Conservation (phyloP, 2,888 invertebrate genomes). For the Zhuqinia jingwanae region DNA sequence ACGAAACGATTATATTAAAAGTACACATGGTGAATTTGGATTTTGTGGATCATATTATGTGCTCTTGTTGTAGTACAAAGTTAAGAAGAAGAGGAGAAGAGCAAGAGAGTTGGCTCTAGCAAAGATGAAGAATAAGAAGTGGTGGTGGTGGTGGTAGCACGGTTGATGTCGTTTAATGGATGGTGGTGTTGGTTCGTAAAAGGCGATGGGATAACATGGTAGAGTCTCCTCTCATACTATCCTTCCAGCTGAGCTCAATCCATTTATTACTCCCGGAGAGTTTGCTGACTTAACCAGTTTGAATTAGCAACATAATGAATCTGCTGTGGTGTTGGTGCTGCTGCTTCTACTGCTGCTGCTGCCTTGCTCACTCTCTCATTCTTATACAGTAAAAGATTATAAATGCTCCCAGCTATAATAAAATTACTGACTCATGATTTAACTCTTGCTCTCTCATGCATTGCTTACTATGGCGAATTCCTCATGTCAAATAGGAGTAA, state of each 20-base stretch:
- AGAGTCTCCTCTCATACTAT: constrained; percentile 29
- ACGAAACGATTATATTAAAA: too few species aligned
- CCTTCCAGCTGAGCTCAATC: constrained; percentile 64
- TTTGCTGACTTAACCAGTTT: constrained; percentile 66
- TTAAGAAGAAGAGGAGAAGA: neutral
- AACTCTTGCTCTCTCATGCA: neutral
- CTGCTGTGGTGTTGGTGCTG: neutral
- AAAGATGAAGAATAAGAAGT: constrained; percentile 19
- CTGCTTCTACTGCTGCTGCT: neutral
- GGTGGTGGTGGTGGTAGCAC: neutral
- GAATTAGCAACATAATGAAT: constrained; percentile 67
- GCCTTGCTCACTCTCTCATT: too few species aligned
- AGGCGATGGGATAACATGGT: constrained; percentile 36
- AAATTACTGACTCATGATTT: constrained; percentile 35
- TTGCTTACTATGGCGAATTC: constrained; percentile 42
- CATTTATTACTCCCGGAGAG: constrained; percentile 61
- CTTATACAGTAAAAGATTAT: neutral
- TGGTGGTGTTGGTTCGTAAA: constrained; percentile 24
- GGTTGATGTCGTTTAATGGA: constrained; percentile 47
- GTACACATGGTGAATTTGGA: constrained; percentile 4
- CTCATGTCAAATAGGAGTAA: neutral
- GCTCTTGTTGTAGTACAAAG: neutral
- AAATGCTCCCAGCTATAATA: constrained; percentile 33
- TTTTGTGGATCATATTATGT: neutral
- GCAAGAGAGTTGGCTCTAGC: neutral